phyloP scores from a whole-genome alignment of 2,888 invertebrate species.

The Drosophila ustulata region DNA sequence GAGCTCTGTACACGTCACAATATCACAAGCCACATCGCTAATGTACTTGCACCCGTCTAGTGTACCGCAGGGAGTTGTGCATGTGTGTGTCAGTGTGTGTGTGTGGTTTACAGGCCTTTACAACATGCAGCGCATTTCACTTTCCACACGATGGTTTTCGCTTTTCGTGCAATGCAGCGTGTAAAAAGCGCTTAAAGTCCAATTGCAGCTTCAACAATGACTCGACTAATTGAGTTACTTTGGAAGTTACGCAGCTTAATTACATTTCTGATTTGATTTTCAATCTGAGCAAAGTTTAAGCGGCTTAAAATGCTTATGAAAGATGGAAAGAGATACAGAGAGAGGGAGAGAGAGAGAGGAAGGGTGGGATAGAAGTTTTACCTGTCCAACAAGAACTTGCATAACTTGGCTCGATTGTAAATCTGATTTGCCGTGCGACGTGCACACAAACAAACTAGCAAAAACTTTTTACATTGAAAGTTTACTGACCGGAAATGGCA shows the following conservation, averaged over 20 bases:
- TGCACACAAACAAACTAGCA: conserved; percentile 1
- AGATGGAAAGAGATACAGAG: not conserved
- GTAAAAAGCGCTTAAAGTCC: conserved; percentile 66
- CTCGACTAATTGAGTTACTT: conserved; percentile 72
- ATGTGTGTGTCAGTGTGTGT: not conserved
- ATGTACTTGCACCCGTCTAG: too few species aligned
- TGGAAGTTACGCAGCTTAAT: conserved; percentile 40
- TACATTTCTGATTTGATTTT: conserved; percentile 40
- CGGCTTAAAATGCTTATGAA: conserved; percentile 28
- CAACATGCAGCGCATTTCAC: conserved; percentile 47
- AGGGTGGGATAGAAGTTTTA: conserved; percentile 17
- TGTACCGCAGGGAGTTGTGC: too few species aligned
- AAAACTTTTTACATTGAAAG: conserved; percentile 67
- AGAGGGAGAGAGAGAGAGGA: not conserved
- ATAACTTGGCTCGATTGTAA: conserved; percentile 54
- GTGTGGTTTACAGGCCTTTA: conserved; percentile 4
- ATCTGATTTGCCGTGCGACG: conserved; percentile 41
- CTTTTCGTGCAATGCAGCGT: conserved; percentile 66
- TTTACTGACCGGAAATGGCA: conserved; percentile 78
- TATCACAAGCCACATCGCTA: too few species aligned
- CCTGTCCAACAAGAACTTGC: conserved; percentile 46
- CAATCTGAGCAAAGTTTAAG: conserved; percentile 38
- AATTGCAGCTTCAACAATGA: conserved; percentile 38
- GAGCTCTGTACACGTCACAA: too few species aligned
- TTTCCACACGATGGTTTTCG: conserved; percentile 58